A percentile compares a stretch with the other conserved stretches of the same genome.
Evolutionary conservation across 2,113 vertebrate genomes (phyloP).

Genomic region (Oriolus oriolus): DNA sequence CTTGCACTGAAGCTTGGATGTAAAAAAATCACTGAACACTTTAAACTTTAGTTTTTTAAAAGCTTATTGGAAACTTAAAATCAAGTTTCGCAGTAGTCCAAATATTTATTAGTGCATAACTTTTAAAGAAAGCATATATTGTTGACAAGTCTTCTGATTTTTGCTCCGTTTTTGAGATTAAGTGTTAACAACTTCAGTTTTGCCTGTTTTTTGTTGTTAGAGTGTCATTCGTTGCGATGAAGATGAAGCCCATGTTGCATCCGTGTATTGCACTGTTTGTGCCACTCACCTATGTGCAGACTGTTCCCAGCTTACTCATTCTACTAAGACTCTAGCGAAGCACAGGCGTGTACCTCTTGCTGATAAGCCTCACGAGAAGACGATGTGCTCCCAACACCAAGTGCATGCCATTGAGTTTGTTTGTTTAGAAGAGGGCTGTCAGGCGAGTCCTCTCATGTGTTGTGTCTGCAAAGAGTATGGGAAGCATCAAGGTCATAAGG

Average conservation of each 20-base stretch:
- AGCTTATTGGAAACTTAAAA: not conserved
- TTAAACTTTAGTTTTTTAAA: not conserved
- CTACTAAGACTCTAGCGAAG: constrained; percentile 94
- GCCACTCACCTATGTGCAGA: constrained; percentile 94
- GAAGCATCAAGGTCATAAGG: constrained; percentile 98
- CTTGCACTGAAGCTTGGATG: not conserved
- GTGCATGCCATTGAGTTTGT: constrained; percentile 98
- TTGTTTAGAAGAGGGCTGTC: constrained; percentile 93
- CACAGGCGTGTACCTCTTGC: constrained; percentile 93
- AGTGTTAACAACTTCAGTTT: not conserved
- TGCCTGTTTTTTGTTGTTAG: constrained; percentile 56
- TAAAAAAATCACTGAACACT: not conserved
- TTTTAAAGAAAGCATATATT: not conserved
- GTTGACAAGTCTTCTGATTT: not conserved
- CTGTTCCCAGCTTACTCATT: constrained; percentile 94
- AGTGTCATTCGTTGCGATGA: constrained; percentile 93
- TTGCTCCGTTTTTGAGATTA: not conserved
- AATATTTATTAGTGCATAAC: not conserved
- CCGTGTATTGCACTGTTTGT: constrained; percentile 95
- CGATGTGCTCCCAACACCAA: constrained; percentile 93
- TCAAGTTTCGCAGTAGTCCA: not conserved
- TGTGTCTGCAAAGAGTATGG: constrained; percentile 99
- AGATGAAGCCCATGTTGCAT: constrained; percentile 92
- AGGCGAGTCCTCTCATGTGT: constrained; percentile 92
- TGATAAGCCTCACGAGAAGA: constrained; percentile 98